Base-by-base conservation (phyloP, 2,113 vertebrate genomes). In the Cephalopterus ornatus region DNA sequence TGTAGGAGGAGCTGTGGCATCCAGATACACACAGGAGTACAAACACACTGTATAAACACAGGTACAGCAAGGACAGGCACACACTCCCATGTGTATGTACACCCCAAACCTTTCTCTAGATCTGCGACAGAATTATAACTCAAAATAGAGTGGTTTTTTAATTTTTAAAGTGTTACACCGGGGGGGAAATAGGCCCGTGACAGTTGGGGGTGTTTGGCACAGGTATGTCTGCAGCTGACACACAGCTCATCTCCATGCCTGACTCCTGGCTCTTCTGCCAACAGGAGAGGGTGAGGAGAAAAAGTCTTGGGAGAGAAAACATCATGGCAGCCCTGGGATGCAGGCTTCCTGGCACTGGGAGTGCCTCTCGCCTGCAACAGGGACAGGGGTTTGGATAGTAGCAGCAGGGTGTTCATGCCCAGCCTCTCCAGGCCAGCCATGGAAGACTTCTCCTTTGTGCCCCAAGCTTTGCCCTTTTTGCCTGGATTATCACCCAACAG, bases 261-360 rank as follows among this genome's bases (percentile, higher is more conserved):
- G 10, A 35, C 44, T 44, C 63, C 58, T 49, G 46, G 8, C 76
- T 91, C 35, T 58, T 79, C 47, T 89, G 71, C 42, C 75, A 62
- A 49, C 10, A 35, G 28, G 24, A 14, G 53, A 63, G 42, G 33
- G 37, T 63, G n/a, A 85, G 44, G 22, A 85, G n/a, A 59, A 11
- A n/a, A 79, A 53, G 5, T 14, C 74, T 63, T 41, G 13, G 39
- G 62, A 17, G 42, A 67, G 37, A 41, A 75, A 75, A 67, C 6
- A 3, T 11, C 39, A 39, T 58, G 56, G 14, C 52, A 71, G 39
- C 9, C 24, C 39, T 2, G 1, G 52, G 37, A 35, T 42, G 32
- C 3, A 14, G 47, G 42, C 13, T 79, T 39, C 4, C 12, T 0
- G 0, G 10, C 1, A 0, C 47, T 37, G 76, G 32, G 15, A 67